Conservation (phyloP, 2,113 vertebrate species). For the Hyla sarda region DNA sequence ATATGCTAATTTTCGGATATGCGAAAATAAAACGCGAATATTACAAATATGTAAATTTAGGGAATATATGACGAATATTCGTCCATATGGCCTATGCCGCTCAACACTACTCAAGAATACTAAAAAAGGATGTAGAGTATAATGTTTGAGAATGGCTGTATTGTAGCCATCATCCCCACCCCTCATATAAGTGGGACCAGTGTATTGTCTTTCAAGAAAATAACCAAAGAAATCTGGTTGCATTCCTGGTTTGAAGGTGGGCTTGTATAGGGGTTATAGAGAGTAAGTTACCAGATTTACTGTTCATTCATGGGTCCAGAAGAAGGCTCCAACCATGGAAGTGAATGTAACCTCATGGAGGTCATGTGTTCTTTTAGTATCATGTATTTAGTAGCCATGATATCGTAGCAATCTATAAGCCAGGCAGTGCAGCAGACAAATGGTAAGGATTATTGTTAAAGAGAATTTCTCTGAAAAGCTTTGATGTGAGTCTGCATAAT, state of each 20-base stretch:
- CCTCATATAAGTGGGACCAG: neutral
- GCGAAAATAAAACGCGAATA: too few relatives aligned
- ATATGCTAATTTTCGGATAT: too few relatives aligned
- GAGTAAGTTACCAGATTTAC: neutral
- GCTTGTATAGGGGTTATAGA: neutral
- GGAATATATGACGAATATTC: too few relatives aligned
- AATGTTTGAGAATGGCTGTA: too few relatives aligned
- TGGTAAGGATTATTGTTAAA: neutral
- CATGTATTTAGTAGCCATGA: neutral
- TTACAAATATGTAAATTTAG: too few relatives aligned
- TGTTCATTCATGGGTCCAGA: neutral
- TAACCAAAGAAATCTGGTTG: neutral
- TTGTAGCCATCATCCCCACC: neutral
- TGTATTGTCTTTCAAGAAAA: neutral
- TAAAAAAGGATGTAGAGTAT: too few relatives aligned
- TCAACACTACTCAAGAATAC: too few relatives aligned
- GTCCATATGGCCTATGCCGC: too few relatives aligned
- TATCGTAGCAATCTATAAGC: neutral
- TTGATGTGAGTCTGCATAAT: neutral
- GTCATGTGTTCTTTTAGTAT: too few relatives aligned
- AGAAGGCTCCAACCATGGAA: neutral
- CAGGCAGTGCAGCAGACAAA: neutral
- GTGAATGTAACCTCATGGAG: neutral
- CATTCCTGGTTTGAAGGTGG: neutral
- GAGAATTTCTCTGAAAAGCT: neutral